phyloP scores from a whole-genome alignment of 53 echinoderm and acorn worm species.

The Astropecten irregularis region DNA sequence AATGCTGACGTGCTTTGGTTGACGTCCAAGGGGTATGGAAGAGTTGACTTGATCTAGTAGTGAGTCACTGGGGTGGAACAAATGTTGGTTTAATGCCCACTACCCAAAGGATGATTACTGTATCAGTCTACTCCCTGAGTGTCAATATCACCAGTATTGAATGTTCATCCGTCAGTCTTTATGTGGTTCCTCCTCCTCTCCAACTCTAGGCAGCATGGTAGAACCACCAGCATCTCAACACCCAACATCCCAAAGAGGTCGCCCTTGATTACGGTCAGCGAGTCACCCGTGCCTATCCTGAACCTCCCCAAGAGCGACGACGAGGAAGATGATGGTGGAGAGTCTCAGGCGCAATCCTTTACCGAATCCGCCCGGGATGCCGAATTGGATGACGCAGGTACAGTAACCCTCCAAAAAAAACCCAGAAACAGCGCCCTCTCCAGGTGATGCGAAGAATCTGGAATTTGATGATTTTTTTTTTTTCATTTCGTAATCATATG shows the following conservation, averaged over 20 bases:
- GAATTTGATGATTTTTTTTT: neutral
- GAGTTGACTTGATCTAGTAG: no score
- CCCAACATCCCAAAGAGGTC: neutral
- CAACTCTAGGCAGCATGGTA: conserved; percentile 59
- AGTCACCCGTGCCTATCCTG: conserved; percentile 28
- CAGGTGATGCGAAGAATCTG: neutral
- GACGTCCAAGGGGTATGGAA: no score
- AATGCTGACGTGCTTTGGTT: no score
- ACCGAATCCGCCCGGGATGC: conserved; percentile 70
- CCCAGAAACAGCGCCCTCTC: neutral
- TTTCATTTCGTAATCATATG: neutral
- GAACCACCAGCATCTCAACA: conserved; percentile 37
- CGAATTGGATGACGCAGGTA: conserved; percentile 36
- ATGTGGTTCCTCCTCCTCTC: no score
- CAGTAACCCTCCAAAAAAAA: neutral
- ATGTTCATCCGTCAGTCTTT: no score
- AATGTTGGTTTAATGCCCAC: no score
- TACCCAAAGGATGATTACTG: no score
- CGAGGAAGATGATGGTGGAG: conserved; percentile 44
- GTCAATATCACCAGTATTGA: no score
- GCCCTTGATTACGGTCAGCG: neutral
- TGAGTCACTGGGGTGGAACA: no score
- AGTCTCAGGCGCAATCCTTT: conserved; percentile 61
- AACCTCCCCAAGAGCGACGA: conserved; percentile 3
- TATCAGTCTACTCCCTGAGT: no score